Conservation (phyloP, 2,797 vertebrate genomes). For the Myotis daubentonii region DNA sequence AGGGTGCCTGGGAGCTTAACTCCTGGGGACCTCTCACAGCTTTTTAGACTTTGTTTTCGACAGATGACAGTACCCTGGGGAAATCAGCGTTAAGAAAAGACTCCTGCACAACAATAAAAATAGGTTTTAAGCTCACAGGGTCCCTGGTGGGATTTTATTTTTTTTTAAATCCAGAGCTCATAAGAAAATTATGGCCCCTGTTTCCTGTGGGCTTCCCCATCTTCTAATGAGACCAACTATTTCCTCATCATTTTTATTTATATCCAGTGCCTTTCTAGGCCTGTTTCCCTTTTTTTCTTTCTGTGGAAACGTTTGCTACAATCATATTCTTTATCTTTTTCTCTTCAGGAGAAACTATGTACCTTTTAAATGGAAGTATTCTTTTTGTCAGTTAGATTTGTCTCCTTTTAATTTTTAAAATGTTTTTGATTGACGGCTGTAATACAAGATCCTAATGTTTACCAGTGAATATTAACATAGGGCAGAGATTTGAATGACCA, state of each 20-base stretch:
- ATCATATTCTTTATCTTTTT: not conserved
- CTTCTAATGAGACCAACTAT: not conserved
- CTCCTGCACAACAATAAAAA: not conserved
- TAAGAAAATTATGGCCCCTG: not conserved
- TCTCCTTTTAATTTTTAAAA: not conserved
- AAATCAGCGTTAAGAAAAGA: conserved; percentile 9
- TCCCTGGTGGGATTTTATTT: not conserved
- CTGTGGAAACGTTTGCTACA: not conserved
- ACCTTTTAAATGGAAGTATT: conserved; percentile 32
- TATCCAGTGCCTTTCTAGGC: not conserved
- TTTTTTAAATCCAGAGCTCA: not conserved
- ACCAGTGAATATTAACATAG: conserved; percentile 1
- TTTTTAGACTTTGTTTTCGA: conserved; percentile 55
- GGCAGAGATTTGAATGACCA: not conserved
- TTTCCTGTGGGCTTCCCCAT: conserved; percentile 2
- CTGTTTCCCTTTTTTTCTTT: not conserved
- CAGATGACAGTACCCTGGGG: not conserved
- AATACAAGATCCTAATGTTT: not conserved
- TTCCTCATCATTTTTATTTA: not conserved
- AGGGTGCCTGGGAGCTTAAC: not conserved
- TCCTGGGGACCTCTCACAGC: not conserved
- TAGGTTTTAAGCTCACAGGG: not conserved
- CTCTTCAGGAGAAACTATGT: not conserved
- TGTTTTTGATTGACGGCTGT: not conserved
- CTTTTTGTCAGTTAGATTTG: conserved; percentile 17